Conservation (phyloP, 2,113 vertebrate genomes). For the Phrynosoma platyrhinos region DNA sequence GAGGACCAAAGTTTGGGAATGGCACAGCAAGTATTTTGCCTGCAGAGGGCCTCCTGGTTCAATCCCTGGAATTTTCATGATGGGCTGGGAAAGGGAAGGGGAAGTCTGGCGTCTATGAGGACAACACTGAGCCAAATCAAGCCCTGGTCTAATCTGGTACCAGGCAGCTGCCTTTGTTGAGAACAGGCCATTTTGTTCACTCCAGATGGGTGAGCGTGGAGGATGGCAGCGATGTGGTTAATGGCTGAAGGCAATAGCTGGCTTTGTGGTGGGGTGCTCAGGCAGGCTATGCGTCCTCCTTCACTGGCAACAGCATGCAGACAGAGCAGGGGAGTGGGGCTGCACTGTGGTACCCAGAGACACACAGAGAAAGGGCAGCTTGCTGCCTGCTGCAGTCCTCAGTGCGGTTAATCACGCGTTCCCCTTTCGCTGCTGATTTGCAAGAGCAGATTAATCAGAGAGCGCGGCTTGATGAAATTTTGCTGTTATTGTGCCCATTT, state of each 20-base stretch:
- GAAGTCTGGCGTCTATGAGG: not conserved
- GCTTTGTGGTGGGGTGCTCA: constrained; percentile 61
- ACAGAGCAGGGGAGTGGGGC: constrained; percentile 55
- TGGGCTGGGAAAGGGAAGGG: not conserved
- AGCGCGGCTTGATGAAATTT: constrained; percentile 97
- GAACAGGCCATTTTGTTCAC: not conserved
- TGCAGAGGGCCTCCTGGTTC: not conserved
- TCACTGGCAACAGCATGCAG: constrained; percentile 64
- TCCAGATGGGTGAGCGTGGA: not conserved
- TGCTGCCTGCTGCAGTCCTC: constrained; percentile 82
- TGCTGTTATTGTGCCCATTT: constrained; percentile 99
- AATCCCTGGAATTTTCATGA: not conserved
- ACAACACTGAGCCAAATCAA: not conserved
- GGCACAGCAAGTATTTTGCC: not conserved
- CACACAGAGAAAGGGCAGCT: constrained; percentile 75
- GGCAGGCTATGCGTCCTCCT: constrained; percentile 67
- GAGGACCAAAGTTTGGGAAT: not conserved
- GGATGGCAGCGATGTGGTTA: constrained; percentile 58
- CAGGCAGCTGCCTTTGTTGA: not conserved
- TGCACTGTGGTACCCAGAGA: constrained; percentile 70
- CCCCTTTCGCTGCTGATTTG: constrained; percentile 92
- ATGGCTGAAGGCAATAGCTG: constrained; percentile 59
- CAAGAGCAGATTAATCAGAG: constrained; percentile 99
- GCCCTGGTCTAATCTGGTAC: too few species aligned
- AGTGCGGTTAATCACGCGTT: constrained; percentile 92